Evolutionary conservation across 2,113 vertebrate genomes (phyloP).

Genomic region (Corythornis madagascariensis): DNA sequence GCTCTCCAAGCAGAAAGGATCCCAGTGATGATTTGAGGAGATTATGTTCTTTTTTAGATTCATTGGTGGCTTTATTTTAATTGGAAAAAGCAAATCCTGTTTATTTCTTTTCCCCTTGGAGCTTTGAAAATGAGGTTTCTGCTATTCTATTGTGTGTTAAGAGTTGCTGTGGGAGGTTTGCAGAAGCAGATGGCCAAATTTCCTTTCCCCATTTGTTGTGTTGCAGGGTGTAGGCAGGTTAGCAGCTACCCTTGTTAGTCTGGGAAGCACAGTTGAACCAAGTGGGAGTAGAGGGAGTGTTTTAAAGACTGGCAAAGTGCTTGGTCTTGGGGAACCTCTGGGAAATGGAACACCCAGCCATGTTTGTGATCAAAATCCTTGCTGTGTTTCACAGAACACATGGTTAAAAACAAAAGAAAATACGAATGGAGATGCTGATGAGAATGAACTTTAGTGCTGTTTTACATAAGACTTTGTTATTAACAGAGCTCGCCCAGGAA

Average conservation of each 20-base stretch:
- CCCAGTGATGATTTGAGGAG: neutral
- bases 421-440: neutral
- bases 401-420: neutral
- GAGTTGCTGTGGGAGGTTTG: neutral
- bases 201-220: neutral
- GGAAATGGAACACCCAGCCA: neutral
- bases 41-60: neutral
- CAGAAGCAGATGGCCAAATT: neutral
- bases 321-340: neutral
- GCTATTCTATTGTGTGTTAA: neutral
- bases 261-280: neutral
- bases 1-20: neutral
- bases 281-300: neutral
- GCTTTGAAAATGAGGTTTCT: neutral
- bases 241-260: neutral
- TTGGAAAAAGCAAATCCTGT: neutral
- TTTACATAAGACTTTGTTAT: neutral
- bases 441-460: neutral
- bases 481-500: neutral
- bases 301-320: neutral
- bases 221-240: neutral
- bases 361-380: neutral
- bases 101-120: rapidly evolving
- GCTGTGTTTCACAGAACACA: neutral
- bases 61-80: neutral